Conservation (phyloP, 2,888 invertebrate genomes). For the Phorcus lineatus region DNA sequence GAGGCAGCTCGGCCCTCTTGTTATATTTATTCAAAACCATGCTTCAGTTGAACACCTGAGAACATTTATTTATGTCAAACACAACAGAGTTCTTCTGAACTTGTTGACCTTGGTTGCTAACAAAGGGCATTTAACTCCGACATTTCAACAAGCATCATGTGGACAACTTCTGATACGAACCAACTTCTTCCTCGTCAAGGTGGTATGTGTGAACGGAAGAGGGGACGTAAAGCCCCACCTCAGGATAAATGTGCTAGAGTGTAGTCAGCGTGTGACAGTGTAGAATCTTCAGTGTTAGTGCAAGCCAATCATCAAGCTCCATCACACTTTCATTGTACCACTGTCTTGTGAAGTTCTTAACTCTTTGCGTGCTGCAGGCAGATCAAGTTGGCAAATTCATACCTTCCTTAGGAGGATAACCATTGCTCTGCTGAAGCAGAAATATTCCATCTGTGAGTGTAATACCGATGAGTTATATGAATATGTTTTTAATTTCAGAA, state of each 20-base stretch:
- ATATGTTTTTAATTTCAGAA: no score
- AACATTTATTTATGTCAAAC: not conserved
- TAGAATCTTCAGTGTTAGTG: not conserved
- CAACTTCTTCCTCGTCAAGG: no score
- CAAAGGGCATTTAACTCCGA: not conserved
- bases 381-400: no score
- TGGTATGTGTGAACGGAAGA: not conserved
- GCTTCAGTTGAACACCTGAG: not conserved
- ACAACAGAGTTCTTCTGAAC: not conserved
- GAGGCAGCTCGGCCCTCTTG: not conserved
- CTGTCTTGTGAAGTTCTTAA: no score
- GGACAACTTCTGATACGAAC: not conserved
- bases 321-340: no score
- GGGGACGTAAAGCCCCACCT: not conserved
- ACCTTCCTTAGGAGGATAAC: no score
- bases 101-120: not conserved
- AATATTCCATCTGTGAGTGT: no score
- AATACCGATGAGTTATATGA: no score
- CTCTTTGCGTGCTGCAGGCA: no score
- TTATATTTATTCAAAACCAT: conserved; percentile 8
- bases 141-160: not conserved
- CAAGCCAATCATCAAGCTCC: no score
- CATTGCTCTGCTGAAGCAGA: no score
- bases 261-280: not conserved
- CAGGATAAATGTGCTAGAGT: not conserved